Evolutionary conservation across 1,140 invertebrate genomes (phyloP), one percentile per base, ranked within the genome.

Genomic region (Apis florea): DNA sequence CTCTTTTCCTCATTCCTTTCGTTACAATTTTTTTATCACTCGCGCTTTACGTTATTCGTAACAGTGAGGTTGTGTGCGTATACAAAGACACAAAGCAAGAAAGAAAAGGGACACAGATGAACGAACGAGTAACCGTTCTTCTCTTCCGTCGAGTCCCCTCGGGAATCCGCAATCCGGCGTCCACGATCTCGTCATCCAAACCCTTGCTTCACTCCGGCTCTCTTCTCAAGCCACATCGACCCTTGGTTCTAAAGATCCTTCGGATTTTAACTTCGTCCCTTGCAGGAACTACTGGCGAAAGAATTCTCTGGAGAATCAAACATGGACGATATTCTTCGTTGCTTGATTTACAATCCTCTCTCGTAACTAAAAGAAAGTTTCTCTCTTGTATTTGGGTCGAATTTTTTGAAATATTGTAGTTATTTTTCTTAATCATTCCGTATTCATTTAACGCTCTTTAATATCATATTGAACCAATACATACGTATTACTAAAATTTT

Each of bases 261-360:
- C 66, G 82, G 83, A 87, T 87, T 87, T 86, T 87, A 87, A 82
- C 84, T 87, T 87, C 71, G 76, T 80, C 84, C 84, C 68, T 86
- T 71, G 71, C 71, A 53, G 79, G 63, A 79, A 83, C 78, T 58
- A 68, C 73, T 54, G 64, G 19, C 83, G 72, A 53, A 83, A 71
- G 78, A 85, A 86, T 82, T 69, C 76, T 63, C 83, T 19, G 26
- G 70, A 58, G 73, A 71, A 84, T 84, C 56, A 68, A 24, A 74
- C 21, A 19, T 56, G 51, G 21, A 67, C 26, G 66, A 69, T 31
- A 51, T 40, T 67, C 40, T 40, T 13, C 75, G 75, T 63, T 75
- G n/a, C 40, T 56, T 51, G 58, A 51, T 47, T 72, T 53, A 53
- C 9, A 40, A 10, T 40, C 26, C 40, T 47, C 10, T 40, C 31